Conservation (phyloP, 2,797 vertebrate species). For the Neosilurus mollespiculum region DNA sequence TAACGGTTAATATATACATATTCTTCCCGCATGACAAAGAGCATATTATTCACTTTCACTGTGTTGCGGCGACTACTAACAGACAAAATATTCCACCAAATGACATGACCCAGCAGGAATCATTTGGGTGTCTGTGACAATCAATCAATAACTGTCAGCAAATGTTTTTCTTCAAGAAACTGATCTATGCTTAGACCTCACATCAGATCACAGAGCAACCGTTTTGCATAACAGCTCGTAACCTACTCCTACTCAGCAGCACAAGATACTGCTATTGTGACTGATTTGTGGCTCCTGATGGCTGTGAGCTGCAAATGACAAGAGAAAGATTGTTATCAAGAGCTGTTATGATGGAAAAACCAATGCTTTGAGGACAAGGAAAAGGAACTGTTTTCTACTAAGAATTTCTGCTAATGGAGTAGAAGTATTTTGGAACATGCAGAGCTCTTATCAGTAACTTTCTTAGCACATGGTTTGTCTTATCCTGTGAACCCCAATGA, state of each 20-base stretch:
- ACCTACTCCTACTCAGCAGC: slow-evolving; percentile 31
- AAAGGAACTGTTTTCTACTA: not conserved
- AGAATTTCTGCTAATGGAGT: slow-evolving; percentile 4
- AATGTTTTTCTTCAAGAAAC: slow-evolving; percentile 19
- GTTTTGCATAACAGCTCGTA: slow-evolving; percentile 56
- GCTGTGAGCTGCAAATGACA: slow-evolving; percentile 22
- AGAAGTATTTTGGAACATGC: not conserved
- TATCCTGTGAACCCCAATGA: not conserved
- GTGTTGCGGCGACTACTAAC: slow-evolving; percentile 34
- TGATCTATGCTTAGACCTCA: slow-evolving; percentile 23
- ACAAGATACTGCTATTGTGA: slow-evolving; percentile 3
- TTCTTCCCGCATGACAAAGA: slow-evolving; percentile 21
- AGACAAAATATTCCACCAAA: slow-evolving; percentile 22
- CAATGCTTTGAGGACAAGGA: slow-evolving; percentile 35
- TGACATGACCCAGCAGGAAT: slow-evolving; percentile 5
- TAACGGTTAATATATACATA: no score
- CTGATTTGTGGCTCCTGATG: slow-evolving; percentile 31
- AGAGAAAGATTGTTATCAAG: slow-evolving; percentile 12
- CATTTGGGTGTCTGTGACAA: slow-evolving; percentile 22
- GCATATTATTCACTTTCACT: slow-evolving; percentile 20
- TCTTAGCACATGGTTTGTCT: not conserved
- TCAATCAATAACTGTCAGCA: slow-evolving; percentile 21
- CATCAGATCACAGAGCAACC: slow-evolving; percentile 43
- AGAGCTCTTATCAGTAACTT: not conserved
- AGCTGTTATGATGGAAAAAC: slow-evolving; percentile 1